Percentiles rank a stretch among this genome's conserved stretches.
These are phyloP conservation scores for Lasioglossum marginatum DNA, from an alignment of 2,888 invertebrate species.

Conservation along the genomic window DNA sequence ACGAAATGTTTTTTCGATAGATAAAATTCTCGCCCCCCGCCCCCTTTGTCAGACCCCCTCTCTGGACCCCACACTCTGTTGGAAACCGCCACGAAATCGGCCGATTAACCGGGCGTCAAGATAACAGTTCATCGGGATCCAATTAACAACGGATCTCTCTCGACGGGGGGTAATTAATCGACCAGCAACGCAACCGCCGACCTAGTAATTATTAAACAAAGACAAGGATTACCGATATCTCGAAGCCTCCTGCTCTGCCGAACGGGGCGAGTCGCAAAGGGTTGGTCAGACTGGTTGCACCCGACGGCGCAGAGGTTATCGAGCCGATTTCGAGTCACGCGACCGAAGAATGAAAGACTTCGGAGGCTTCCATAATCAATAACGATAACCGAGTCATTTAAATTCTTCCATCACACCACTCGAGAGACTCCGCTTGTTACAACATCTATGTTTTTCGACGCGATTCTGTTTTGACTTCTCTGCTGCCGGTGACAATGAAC, in stretches of 20 bases:
- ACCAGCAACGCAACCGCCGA: slow-evolving; percentile 42
- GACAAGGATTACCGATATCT: slow-evolving; percentile 44
- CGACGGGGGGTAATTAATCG: slow-evolving; percentile 57
- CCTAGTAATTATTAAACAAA: slow-evolving; percentile 54
- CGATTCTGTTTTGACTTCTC: not conserved
- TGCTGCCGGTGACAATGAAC: not conserved
- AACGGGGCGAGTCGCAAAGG: not conserved
- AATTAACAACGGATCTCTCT: slow-evolving; percentile 41
- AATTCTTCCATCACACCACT: slow-evolving; percentile 2
- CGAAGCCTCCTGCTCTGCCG: not conserved
- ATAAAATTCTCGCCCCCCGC: slow-evolving; percentile 14
- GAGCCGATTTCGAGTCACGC: slow-evolving; percentile 25
- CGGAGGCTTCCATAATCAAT: slow-evolving; percentile 12
- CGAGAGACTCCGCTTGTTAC: not conserved
- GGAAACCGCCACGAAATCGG: slow-evolving; percentile 1
- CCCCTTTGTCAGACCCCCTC: not conserved
- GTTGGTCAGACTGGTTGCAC: not conserved
- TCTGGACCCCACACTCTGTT: not conserved
- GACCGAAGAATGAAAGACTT: slow-evolving; percentile 1
- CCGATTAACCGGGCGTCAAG: slow-evolving; percentile 42
- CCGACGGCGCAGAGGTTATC: slow-evolving; percentile 20
- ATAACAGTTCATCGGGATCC: slow-evolving; percentile 52
- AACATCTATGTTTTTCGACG: not conserved
- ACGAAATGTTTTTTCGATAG: slow-evolving; percentile 45
- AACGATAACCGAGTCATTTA: slow-evolving; percentile 2